Conservation (phyloP, 2,797 vertebrate genomes). For the Leuciscus waleckii region DNA sequence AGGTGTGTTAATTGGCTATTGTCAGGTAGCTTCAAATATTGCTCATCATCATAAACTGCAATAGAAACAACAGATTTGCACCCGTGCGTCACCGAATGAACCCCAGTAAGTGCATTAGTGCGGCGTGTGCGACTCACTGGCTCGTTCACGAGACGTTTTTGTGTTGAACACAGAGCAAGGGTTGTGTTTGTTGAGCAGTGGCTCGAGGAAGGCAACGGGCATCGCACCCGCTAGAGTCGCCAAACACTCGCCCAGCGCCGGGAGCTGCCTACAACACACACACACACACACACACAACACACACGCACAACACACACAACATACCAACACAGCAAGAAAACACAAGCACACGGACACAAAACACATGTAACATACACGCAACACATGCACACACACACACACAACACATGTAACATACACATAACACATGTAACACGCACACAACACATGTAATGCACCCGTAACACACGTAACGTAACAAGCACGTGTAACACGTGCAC, state of each 20-base stretch:
- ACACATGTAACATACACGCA: no score
- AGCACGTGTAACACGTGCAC: no score
- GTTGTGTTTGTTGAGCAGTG: conserved; percentile 92
- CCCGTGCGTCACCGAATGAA: background rate
- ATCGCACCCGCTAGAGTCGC: conserved; percentile 95
- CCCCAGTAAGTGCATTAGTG: background rate
- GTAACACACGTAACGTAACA: no score
- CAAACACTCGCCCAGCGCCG: conserved; percentile 95
- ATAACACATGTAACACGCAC: background rate
- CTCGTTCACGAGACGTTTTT: conserved; percentile 90
- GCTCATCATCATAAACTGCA: background rate
- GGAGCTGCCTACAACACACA: conserved; percentile 86
- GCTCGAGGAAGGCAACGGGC: conserved; percentile 97
- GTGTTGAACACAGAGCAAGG: conserved; percentile 94
- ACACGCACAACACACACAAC: background rate
- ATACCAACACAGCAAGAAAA: no score
- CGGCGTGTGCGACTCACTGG: conserved; percentile 80
- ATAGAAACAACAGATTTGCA: background rate
- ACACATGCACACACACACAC: background rate
- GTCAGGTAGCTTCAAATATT: background rate
- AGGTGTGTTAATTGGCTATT: background rate
- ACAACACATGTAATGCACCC: no score
- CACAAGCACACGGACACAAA: no score
- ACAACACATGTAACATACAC: background rate
- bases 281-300: conserved; percentile 20